Conservation (phyloP, 2,797 vertebrate species). For the Morelia viridis region DNA sequence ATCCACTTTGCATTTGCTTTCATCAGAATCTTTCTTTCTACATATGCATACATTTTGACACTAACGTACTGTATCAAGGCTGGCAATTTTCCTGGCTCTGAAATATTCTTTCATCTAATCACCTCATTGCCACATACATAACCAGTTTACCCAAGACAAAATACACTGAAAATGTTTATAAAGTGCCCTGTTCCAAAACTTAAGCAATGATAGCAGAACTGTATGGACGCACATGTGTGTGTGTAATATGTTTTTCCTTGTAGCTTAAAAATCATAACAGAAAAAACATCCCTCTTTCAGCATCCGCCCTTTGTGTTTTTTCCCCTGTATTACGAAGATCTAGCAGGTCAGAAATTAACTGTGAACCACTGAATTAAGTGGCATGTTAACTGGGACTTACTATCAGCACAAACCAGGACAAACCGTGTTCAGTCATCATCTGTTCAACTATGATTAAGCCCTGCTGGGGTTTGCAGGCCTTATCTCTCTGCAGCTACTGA, state of each 20-base stretch:
- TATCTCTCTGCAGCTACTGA: conserved; percentile 23
- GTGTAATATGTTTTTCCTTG: neutral
- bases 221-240: neutral
- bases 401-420: conserved; percentile 24
- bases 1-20: neutral
- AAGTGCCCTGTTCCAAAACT: neutral
- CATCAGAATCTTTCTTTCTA: neutral
- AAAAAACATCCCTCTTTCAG: neutral
- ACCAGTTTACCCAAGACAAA: conserved; percentile 21
- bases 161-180: conserved; percentile 3
- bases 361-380: conserved; percentile 15
- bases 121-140: conserved; percentile 23
- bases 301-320: neutral
- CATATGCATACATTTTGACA: neutral
- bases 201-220: neutral
- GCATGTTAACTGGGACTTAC: conserved; percentile 2
- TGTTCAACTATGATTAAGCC: conserved; percentile 40
- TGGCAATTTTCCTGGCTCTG: conserved; percentile 2
- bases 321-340: neutral
- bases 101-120: conserved; percentile 17
- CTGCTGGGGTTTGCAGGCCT: conserved; percentile 24
- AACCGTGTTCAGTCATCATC: conserved; percentile 21
- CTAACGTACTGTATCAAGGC: conserved; percentile 27
- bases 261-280: neutral
- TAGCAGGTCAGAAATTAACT: conserved; percentile 20